Base-by-base conservation (phyloP, 2,888 invertebrate species). In the Adineta ricciae region DNA sequence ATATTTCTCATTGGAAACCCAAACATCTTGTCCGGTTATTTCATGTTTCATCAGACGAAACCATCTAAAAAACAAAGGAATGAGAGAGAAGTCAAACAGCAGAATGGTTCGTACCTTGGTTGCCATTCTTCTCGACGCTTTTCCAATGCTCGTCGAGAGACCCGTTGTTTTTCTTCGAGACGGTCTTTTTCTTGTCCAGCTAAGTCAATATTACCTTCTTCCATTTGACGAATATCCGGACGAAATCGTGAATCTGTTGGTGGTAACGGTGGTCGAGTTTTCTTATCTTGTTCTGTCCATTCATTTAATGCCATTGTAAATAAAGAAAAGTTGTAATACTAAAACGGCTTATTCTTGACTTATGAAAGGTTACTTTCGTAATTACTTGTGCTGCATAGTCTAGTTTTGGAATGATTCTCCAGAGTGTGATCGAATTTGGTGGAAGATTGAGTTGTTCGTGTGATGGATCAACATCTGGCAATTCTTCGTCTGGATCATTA, bases 351-450 rank as follows among this genome's bases (percentile, higher is more conserved):
- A 32, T 5, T 50, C 46, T 46, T 46, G 46, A n/a, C n/a, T n/a
- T n/a, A n/a, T n/a, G n/a, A n/a, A n/a, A n/a, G n/a, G n/a, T n/a
- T n/a, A n/a, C n/a, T 46, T 46, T 46, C 46, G 11, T 11, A 46
- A 46, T 91, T 91, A 95, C 95, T 90, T 95, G 94, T 85, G 94
- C 92, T 87, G 94, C 94, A 88, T 94, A 94, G 46, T 93, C 91
- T 8, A 96, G 96, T 84, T 96, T 92, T 1, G 94, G 93, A 56
- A 93, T 92, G 0, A 93, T 95, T 89, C 94, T 94, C 96, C 96
- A 97, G 85, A 96, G 91, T 0, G 93, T 93, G 2, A 92, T 92
- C 0, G 94, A 96, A 88, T 93, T 94, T 1, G 94, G 94, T 88
- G 94, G 88, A 82, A 86, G 88, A 86, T 83, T 87, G 86, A 84